These are phyloP conservation scores for Drosophila simulans DNA, from an alignment of 1,140 invertebrate genomes.

Conservation along the genomic window DNA sequence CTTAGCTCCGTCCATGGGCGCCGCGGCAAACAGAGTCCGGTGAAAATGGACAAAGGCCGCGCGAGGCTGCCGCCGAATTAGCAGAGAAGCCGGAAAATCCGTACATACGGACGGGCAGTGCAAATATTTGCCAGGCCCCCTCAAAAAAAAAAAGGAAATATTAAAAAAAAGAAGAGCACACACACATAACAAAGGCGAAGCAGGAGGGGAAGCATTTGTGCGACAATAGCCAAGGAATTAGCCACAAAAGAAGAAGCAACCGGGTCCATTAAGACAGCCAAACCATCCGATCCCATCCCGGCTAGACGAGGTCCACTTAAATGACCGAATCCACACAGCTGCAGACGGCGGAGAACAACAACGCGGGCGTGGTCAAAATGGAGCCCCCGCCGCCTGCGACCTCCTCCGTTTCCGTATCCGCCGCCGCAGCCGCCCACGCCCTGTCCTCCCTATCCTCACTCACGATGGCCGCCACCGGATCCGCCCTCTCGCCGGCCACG, in stretches of 20 bases:
- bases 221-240: conserved; percentile 56
- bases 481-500: conserved; percentile 67
- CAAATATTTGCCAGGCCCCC: conserved; percentile 69
- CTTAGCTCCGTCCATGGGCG: conserved; percentile 71
- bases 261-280: conserved; percentile 61
- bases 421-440: conserved; percentile 53
- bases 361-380: conserved; percentile 84
- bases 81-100: conserved; percentile 45
- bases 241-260: conserved; percentile 59
- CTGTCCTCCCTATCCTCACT: conserved; percentile 61
- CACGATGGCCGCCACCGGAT: conserved; percentile 56
- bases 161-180: neutral
- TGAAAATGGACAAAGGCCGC: conserved; percentile 80
- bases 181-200: conserved; percentile 20
- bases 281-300: conserved; percentile 20
- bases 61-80: conserved; percentile 76
- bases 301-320: conserved; percentile 63
- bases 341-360: conserved; percentile 84
- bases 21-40: conserved; percentile 54
- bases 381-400: conserved; percentile 81
- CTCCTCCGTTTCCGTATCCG: conserved; percentile 50
- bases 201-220: conserved; percentile 29
- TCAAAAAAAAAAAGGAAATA: conserved; percentile 15
- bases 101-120: conserved; percentile 38
- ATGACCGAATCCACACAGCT: conserved; percentile 84